Conservation (phyloP, 2,888 invertebrate genomes). For the Cephus rjabovi region DNA sequence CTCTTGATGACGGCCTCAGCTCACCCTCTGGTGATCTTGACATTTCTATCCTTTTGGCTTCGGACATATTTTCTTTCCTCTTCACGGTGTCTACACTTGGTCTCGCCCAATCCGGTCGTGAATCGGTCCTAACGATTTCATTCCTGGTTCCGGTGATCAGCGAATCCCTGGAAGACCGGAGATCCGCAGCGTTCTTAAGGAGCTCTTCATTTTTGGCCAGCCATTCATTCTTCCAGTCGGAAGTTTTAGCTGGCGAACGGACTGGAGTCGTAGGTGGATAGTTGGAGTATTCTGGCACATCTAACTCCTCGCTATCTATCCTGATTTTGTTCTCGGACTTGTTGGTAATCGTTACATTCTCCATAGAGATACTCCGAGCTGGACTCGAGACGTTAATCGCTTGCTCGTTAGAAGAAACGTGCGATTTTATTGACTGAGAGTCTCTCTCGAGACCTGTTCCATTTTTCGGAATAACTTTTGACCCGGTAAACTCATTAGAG, state of each 20-base stretch:
- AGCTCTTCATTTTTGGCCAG: constrained; percentile 61
- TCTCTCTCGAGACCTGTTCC: constrained; percentile 30
- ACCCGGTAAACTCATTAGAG: background rate
- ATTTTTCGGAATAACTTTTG: constrained; percentile 1
- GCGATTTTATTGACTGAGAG: constrained; percentile 34
- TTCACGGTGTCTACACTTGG: constrained; percentile 47
- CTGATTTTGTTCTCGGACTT: constrained; percentile 28
- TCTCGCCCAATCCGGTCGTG: constrained; percentile 59
- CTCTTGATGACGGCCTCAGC: constrained; percentile 52
- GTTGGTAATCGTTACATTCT: constrained; percentile 33
- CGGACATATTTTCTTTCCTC: constrained; percentile 39
- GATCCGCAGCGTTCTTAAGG: constrained; percentile 49
- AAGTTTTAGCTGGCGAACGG: constrained; percentile 56
- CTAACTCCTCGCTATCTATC: constrained; percentile 43
- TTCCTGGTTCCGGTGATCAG: constrained; percentile 34
- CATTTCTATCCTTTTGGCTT: constrained; percentile 41
- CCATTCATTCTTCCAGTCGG: constrained; percentile 61
- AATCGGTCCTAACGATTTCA: constrained; percentile 46
- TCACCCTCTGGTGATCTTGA: constrained; percentile 56
- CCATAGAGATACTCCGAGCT: constrained; percentile 44
- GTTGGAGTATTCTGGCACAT: constrained; percentile 45
- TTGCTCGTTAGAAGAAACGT: constrained; percentile 35
- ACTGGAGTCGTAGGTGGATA: constrained; percentile 41
- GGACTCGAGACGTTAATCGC: constrained; percentile 46
- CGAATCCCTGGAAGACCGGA: constrained; percentile 38